A percentile compares a stretch with the other conserved stretches of the same genome.
phyloP scores from a whole-genome alignment of 2,113 vertebrate genomes.

The Peromyscus californicus region DNA sequence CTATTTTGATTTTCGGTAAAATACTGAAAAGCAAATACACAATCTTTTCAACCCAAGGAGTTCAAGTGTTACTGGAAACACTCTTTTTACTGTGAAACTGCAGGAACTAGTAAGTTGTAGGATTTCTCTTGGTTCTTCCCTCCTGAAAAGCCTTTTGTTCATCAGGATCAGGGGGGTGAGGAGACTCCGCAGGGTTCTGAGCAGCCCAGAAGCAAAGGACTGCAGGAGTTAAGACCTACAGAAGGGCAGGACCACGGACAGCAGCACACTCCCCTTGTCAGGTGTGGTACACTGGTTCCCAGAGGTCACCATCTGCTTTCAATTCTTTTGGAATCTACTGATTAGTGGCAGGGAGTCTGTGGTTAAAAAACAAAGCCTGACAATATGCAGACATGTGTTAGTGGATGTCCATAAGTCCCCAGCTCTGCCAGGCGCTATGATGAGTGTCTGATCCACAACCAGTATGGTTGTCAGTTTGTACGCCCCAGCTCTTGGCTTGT shows the following conservation, averaged over 20 bases:
- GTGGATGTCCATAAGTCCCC: background rate
- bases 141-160: background rate
- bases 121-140: background rate
- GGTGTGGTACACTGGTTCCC: fast-evolving
- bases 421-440: background rate
- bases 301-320: fast-evolving
- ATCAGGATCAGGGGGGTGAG: fast-evolving
- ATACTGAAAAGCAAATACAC: background rate
- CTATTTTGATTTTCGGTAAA: background rate
- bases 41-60: background rate
- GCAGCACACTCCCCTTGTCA: background rate
- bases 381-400: fast-evolving
- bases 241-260: slow-evolving; percentile 75
- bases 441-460: fast-evolving
- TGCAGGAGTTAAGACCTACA: fast-evolving
- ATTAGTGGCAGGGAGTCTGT: background rate
- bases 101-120: too few species aligned
- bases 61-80: background rate
- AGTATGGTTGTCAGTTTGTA: fast-evolving
- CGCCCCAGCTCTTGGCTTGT: background rate
- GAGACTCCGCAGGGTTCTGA: background rate
- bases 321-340: fast-evolving
- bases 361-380: background rate
- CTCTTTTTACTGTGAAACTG: background rate
- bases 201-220: background rate